Evolutionary conservation across 2,888 invertebrate genomes (phyloP).

Genomic region (Volucella inanis): DNA sequence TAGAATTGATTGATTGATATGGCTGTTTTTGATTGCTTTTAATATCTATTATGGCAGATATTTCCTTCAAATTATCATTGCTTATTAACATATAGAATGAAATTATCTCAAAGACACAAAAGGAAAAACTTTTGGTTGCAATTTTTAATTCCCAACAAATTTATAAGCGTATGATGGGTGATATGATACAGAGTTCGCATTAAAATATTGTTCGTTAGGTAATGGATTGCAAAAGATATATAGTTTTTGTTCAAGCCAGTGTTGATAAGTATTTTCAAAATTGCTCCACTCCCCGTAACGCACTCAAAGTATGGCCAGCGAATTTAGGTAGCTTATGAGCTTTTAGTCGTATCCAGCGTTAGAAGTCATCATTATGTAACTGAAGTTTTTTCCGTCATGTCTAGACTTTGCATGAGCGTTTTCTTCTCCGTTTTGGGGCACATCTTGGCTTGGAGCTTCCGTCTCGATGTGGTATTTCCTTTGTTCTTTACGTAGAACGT

Average conservation of each 20-base stretch:
- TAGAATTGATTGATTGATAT: conserved; percentile 16
- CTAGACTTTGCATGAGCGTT: too few relatives aligned
- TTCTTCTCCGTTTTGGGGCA: too few relatives aligned
- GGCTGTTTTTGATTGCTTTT: conserved; percentile 27
- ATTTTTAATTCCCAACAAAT: conserved; percentile 21
- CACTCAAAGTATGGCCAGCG: conserved; percentile 42
- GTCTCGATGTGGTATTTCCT: too few relatives aligned
- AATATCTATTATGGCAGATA: background rate
- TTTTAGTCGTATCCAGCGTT: too few relatives aligned
- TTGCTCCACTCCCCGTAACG: background rate
- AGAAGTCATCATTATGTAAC: conserved; percentile 2
- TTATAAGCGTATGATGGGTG: conserved; percentile 17
- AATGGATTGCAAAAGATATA: too few relatives aligned
- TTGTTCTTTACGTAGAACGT: too few relatives aligned
- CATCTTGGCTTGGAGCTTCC: too few relatives aligned
- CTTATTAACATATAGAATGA: background rate
- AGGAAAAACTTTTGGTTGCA: too few relatives aligned
- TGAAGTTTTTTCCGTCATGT: too few relatives aligned
- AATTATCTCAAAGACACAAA: conserved; percentile 1
- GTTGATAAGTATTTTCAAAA: background rate
- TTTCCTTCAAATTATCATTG: background rate
- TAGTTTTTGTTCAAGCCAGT: conserved; percentile 14
- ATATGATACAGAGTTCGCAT: too few relatives aligned
- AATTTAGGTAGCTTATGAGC: conserved; percentile 1
- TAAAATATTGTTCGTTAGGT: too few relatives aligned